Percentiles rank a stretch among this genome's conserved stretches.
These are phyloP conservation scores for Zootoca vivipara DNA, from an alignment of 2,113 vertebrate genomes.

Conservation along the genomic window DNA sequence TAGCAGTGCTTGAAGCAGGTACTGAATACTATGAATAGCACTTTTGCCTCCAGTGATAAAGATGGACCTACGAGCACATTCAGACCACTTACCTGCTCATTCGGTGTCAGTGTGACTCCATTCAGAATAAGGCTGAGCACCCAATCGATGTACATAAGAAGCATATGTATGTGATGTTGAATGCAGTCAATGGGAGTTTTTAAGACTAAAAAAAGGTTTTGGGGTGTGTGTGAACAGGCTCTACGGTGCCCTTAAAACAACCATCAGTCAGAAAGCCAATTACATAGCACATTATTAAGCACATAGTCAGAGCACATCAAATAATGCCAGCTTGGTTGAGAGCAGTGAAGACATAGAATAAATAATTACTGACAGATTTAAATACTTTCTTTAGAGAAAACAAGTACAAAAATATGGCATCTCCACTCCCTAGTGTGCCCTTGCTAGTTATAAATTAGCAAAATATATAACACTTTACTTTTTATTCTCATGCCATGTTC, in stretches of 20 bases:
- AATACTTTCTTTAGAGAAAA: not conserved
- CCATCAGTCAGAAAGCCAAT: not conserved
- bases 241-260: not conserved
- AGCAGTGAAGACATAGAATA: not conserved
- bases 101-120: too few species aligned
- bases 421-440: not conserved
- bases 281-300: not conserved
- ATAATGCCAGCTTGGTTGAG: not conserved
- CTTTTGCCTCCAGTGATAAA: too few species aligned
- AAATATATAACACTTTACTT: not conserved
- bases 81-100: too few species aligned
- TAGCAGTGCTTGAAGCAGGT: too few species aligned
- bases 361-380: not conserved
- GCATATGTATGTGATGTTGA: not conserved
- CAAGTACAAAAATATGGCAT: not conserved
- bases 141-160: not conserved
- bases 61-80: too few species aligned
- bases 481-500: not conserved
- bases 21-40: too few species aligned
- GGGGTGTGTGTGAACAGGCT: not conserved
- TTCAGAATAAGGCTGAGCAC: too few species aligned
- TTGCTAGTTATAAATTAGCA: not conserved
- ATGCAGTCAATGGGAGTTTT: not conserved
- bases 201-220: not conserved
- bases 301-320: not conserved